These are phyloP conservation scores for Numenius arquata DNA, from an alignment of 2,113 vertebrate genomes.

Conservation along the genomic window DNA sequence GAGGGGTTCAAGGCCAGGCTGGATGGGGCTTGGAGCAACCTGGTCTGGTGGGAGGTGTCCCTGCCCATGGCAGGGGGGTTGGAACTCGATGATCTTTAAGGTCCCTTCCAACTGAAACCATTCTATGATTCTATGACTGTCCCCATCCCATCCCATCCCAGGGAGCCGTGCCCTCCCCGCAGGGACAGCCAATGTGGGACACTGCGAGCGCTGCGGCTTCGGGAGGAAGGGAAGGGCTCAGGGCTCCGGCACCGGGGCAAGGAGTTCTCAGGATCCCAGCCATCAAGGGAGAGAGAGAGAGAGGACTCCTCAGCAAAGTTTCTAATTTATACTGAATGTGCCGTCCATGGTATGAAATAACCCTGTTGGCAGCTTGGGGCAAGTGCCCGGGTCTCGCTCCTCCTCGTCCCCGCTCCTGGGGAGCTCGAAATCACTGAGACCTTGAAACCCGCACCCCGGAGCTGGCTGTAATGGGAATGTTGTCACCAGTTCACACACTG, in stretches of 20 bases:
- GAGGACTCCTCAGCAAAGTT: neutral
- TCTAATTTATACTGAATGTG: neutral
- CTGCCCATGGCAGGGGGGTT: too few relatives aligned
- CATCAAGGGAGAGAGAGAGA: neutral
- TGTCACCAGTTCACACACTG: neutral
- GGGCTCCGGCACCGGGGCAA: neutral
- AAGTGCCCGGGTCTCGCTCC: neutral
- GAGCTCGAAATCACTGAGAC: neutral
- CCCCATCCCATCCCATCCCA: neutral
- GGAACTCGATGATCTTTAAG: too few relatives aligned
- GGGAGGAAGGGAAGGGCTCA: neutral
- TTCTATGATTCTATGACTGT: too few relatives aligned
- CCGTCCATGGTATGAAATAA: neutral
- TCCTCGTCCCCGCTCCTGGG: neutral
- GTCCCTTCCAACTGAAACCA: too few relatives aligned
- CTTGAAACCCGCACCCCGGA: too few relatives aligned
- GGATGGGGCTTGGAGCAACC: too few relatives aligned
- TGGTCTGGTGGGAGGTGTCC: too few relatives aligned
- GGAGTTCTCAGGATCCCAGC: neutral
- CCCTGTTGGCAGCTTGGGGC: neutral
- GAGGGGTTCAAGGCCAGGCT: too few relatives aligned
- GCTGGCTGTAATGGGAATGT: neutral
- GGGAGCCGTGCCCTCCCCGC: neutral
- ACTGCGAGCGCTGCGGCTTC: neutral
- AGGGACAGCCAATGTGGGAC: neutral